Evolutionary conservation across 2,113 vertebrate genomes (phyloP).

Genomic region (Scopus umbretta): DNA sequence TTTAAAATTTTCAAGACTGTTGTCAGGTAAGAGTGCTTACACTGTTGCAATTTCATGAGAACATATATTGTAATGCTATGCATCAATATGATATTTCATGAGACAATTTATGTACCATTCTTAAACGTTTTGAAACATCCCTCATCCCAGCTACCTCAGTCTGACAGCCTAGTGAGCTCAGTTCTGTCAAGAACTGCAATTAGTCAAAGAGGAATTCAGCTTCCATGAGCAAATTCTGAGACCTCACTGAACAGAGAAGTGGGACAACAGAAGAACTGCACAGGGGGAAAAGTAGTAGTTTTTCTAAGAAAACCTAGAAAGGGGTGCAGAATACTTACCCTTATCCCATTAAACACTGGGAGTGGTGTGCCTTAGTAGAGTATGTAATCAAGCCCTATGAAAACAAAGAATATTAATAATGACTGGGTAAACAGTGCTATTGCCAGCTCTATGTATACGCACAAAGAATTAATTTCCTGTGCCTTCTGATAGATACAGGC

Average conservation of each 20-base stretch:
- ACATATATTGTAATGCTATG: background rate
- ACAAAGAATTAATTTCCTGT: background rate
- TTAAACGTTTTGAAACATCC: background rate
- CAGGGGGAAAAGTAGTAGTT: background rate
- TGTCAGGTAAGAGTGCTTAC: background rate
- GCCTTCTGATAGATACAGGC: background rate
- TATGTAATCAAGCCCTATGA: background rate
- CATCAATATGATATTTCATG: background rate
- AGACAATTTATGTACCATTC: background rate
- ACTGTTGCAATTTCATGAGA: background rate
- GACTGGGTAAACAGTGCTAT: background rate
- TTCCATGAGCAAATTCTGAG: background rate
- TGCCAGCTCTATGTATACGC: background rate
- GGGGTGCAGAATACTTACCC: background rate
- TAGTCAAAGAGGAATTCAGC: background rate
- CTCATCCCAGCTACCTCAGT: background rate
- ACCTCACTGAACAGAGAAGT: background rate
- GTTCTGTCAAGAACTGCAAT: background rate
- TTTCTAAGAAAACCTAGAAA: background rate
- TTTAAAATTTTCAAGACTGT: background rate
- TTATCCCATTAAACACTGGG: background rate
- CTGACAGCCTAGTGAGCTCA: background rate
- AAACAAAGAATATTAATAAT: background rate
- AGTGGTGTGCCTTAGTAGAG: fast-evolving
- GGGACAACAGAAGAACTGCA: background rate